Evolutionary conservation across 1,140 invertebrate species (phyloP), one percentile per base, ranked within the genome.

Genomic region (Andricus grossulariae): DNA sequence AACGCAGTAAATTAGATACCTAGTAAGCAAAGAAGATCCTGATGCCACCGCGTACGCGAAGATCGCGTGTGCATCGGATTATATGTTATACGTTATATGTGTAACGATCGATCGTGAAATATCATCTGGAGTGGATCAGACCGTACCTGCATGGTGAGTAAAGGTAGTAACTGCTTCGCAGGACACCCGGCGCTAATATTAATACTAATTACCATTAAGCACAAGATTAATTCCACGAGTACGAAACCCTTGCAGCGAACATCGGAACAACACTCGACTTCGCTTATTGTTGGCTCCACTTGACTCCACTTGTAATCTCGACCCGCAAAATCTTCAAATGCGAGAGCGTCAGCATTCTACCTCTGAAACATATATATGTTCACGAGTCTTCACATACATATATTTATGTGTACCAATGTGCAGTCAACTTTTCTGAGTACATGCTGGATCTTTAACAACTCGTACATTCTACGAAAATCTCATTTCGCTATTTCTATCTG

Each of bases 91-190:
- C 39, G 39, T 45, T 11, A 11, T 45, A 11, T 11, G 39, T 45
- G 32, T 16, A 32, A 66, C 60, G 60, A 83, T 85, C 80, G 81
- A 88, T 88, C 85, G 85, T 86, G 82, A 88, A 88, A 86, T 84
- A 88, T 88, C 84, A 86, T 79, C 77, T 57, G 51, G 12, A 57
- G 78, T 79, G 39, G 60, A 66, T 32, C 32, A 66, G 39, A 66
- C 45, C 21, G 60, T 66, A 12, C 13, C 25, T 66, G 57, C 15
- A 25, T 55, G 16, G 57, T 66, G 60, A 66, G 60, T 66, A 66
- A 66, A 15, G 60, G 60, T 66, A 15, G 60, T 66, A 76, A 45
- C 72, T 70, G 72, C 21, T 52, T 45, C 50, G 72, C 55, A 25
- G 45, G 55, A 45, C 32, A 51, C 52, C 25, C 51, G 70, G 51